Percentiles rank a stretch among this genome's conserved stretches.
These are phyloP conservation scores for Chorisops tibialis DNA, from an alignment of 2,888 invertebrate genomes.

Conservation along the genomic window DNA sequence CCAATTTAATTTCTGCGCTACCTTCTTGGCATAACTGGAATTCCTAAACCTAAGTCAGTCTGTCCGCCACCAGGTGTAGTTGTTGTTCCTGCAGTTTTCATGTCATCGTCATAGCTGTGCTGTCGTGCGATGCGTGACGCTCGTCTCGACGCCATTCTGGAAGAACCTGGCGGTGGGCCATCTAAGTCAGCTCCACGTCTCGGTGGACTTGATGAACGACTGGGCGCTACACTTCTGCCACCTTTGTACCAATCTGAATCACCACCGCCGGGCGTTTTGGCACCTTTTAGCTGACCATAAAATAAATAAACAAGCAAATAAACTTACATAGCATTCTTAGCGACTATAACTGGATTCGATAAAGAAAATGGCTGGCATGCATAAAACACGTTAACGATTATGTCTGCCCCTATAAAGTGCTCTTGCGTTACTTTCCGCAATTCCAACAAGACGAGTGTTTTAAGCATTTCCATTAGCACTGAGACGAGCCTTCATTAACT, in stretches of 20 bases:
- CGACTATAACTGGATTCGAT: neutral
- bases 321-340: conserved; percentile 12
- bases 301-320: conserved; percentile 12
- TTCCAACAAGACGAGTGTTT: conserved; percentile 1
- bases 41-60: conserved; percentile 59
- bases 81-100: conserved; percentile 50
- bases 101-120: conserved; percentile 82
- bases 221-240: conserved; percentile 61
- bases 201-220: conserved; percentile 60
- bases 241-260: conserved; percentile 59
- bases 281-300: conserved; percentile 62
- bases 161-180: conserved; percentile 46
- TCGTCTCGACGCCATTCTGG: conserved; percentile 55
- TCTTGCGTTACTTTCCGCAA: conserved; percentile 3
- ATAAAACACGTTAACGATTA: conserved; percentile 7
- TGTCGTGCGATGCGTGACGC: conserved; percentile 68
- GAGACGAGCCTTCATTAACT: conserved; percentile 34
- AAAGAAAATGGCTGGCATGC: conserved; percentile 17
- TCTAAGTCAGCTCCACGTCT: conserved; percentile 45
- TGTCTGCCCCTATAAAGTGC: conserved; percentile 15
- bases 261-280: conserved; percentile 54
- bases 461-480: neutral
- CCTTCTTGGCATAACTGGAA: conserved; percentile 74
- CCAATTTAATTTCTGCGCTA: conserved; percentile 38
- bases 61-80: conserved; percentile 41